These are phyloP conservation scores for Drosophila arawakana DNA, from an alignment of 1,140 invertebrate genomes.

Conservation along the genomic window DNA sequence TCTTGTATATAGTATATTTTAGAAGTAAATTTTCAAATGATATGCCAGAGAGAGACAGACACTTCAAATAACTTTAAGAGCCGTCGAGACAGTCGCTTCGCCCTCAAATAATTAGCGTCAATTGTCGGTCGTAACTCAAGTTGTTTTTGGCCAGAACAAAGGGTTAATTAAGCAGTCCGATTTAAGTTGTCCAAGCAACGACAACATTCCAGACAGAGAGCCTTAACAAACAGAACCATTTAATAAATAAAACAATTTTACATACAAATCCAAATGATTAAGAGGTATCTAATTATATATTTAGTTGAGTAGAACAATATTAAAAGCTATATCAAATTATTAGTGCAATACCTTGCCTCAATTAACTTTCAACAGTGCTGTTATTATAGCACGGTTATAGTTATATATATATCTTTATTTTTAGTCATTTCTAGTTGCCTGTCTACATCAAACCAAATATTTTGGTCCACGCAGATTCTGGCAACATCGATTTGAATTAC, in stretches of 20 bases:
- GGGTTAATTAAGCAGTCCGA: conserved; percentile 59
- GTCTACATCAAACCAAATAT: no score
- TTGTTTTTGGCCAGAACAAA: conserved; percentile 44
- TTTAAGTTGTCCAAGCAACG: conserved; percentile 43
- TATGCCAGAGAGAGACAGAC: conserved; percentile 2
- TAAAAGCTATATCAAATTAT: no score
- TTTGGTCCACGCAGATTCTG: no score
- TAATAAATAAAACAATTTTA: neutral
- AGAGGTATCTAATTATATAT: no score
- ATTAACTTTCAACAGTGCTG: no score
- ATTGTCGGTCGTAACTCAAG: conserved; percentile 55
- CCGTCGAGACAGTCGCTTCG: neutral
- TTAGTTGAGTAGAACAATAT: neutral
- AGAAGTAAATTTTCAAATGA: conserved; percentile 29
- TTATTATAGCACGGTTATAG: no score
- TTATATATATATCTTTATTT: no score
- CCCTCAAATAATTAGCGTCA: conserved; percentile 55
- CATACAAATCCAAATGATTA: no score
- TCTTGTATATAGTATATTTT: conserved; percentile 38
- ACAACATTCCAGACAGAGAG: neutral
- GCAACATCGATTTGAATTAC: neutral
- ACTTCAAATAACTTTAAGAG: conserved; percentile 36
- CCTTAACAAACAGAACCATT: neutral
- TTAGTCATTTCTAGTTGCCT: no score
- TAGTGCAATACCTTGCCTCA: no score